Percentiles rank a stretch among this genome's conserved stretches.
phyloP scores from a whole-genome alignment of 2,888 invertebrate genomes.

The Meteorus colon region DNA sequence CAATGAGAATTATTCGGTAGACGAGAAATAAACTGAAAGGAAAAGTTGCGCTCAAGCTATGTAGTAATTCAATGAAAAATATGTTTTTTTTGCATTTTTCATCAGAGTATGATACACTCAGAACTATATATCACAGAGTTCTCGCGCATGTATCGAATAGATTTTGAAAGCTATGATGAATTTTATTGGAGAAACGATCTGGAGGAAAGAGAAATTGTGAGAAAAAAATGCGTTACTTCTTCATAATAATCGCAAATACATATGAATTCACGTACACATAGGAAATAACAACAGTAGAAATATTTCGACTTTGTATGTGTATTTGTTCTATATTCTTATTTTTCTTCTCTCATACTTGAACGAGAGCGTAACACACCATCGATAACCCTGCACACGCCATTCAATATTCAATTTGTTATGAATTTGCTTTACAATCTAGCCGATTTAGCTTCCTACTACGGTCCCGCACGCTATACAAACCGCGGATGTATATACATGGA shows the following conservation, averaged over 20 bases:
- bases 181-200: no score
- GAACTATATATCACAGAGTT: not conserved
- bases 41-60: no score
- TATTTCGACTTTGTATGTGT: not conserved
- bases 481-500: constrained; percentile 7
- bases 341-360: not conserved
- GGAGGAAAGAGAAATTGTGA: no score
- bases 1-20: no score
- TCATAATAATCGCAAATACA: not conserved
- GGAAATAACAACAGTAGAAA: not conserved
- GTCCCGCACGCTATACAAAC: not conserved
- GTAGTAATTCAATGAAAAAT: not conserved
- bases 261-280: no score
- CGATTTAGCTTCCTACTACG: constrained; percentile 42
- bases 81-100: not conserved
- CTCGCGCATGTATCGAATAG: no score
- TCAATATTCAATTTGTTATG: constrained; percentile 62
- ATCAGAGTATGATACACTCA: not conserved
- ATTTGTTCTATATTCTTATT: not conserved
- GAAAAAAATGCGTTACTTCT: not conserved
- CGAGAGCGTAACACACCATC: constrained; percentile 36
- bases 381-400: constrained; percentile 6
- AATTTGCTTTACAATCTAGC: constrained; percentile 63
- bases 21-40: no score
- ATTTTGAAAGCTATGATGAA: no score